Evolutionary conservation across 2,888 invertebrate genomes (phyloP).

Genomic region (Drosophila affinis): DNA sequence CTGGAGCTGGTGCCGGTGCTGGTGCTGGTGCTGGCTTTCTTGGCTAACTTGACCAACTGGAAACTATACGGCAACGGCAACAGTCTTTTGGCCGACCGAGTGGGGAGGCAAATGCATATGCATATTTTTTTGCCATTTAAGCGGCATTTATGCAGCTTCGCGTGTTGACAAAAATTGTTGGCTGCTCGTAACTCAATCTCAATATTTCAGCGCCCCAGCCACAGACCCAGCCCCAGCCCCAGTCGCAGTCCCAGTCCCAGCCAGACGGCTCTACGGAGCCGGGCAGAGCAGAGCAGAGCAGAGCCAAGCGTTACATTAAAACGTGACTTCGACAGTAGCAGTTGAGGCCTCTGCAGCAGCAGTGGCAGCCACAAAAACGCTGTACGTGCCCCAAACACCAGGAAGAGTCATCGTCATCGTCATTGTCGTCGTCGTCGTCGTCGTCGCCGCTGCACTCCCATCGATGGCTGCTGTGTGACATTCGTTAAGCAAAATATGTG

Average conservation of each 20-base stretch:
- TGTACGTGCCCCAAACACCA: slow-evolving; percentile 71
- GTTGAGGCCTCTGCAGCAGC: slow-evolving; percentile 58
- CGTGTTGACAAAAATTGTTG: slow-evolving; percentile 77
- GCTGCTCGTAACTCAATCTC: slow-evolving; percentile 77
- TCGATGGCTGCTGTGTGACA: slow-evolving; percentile 56
- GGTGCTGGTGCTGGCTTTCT: background rate
- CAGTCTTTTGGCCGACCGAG: slow-evolving; percentile 4
- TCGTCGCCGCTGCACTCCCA: background rate
- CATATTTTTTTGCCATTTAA: slow-evolving; percentile 78
- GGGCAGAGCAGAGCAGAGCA: slow-evolving; percentile 54
- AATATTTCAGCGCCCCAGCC: slow-evolving; percentile 65
- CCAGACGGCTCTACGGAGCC: slow-evolving; percentile 36
- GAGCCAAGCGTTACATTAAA: slow-evolving; percentile 68
- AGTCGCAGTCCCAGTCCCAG: background rate
- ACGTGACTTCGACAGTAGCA: slow-evolving; percentile 79
- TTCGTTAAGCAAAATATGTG: slow-evolving; percentile 77
- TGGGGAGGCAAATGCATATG: slow-evolving; percentile 64
- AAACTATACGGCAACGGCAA: slow-evolving; percentile 11
- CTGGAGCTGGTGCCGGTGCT: too few relatives aligned
- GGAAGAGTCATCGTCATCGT: slow-evolving; percentile 38
- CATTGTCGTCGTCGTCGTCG: background rate
- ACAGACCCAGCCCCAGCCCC: too few relatives aligned
- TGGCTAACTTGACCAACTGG: slow-evolving; percentile 36
- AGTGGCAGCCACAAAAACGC: slow-evolving; percentile 39
- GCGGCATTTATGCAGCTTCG: slow-evolving; percentile 78